Evolutionary conservation across 92 coral and sea anemone species (phyloP), one percentile per base, ranked within the genome.

Genomic region (Siderastrea radians): DNA sequence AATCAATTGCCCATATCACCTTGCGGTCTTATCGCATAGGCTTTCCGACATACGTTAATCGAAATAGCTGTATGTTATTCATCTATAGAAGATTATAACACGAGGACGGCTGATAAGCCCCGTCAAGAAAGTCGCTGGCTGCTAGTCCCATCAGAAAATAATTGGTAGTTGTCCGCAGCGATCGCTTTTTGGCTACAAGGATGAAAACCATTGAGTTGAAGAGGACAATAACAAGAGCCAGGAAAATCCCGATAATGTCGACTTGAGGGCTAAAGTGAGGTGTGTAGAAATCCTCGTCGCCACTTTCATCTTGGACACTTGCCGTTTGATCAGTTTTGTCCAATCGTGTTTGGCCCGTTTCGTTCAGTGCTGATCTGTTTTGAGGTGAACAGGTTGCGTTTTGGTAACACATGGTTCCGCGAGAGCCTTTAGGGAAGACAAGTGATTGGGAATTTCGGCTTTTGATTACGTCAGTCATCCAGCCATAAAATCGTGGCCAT

Each of bases 41-140:
- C 38, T 26, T 26, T 26, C 38, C 38, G 38, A 26, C 38, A 26
- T 26, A 26, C 38, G 38, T 26, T 26, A 26, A 26, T 26, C 0
- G 38, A 26, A 26, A 26, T 26, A 26, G 38, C 38, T 26, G 38
- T 26, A 26, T 26, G 38, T 26, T 26, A 26, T 26, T 26, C 38
- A 26, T 26, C 38, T 26, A 26, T 26, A 26, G 38, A 26, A 26
- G 38, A 26, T 26, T 26, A 26, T 26, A 26, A 26, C 38, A 26
- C 38, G 61, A 7, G 96, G 96, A 47, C 91, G 58, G 38, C 90
- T 82, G 47, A 81, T 44, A 1, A 91, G 85, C 5, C 94, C 96
- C 8, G 87, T 91, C 0, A 93, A 80, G 43, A 77, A 26, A 65
- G 68, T 93, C 96, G 7, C 94, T 91, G 5, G 74, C 75, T 13